These are phyloP conservation scores for Danionella cerebrum DNA, from an alignment of 2,113 vertebrate genomes.

Conservation along the genomic window DNA sequence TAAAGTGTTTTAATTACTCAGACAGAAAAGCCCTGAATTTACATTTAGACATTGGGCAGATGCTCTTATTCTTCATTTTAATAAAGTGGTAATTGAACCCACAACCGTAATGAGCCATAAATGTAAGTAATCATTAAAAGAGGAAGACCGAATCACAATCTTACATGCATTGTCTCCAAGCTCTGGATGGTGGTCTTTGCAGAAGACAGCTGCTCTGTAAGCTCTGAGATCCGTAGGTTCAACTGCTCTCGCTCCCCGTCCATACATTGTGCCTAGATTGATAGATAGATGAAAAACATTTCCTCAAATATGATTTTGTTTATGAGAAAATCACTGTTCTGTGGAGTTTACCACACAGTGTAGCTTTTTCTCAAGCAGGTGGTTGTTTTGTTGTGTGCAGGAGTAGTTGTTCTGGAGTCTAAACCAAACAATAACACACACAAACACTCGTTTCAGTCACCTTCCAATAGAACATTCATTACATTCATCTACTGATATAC, in stretches of 20 bases:
- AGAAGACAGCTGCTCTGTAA: slow-evolving; percentile 59
- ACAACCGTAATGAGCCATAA: too few species aligned
- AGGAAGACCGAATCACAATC: slow-evolving; percentile 23
- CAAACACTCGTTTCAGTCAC: background rate
- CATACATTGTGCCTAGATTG: slow-evolving; percentile 52
- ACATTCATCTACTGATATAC: background rate
- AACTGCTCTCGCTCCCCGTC: slow-evolving; percentile 59
- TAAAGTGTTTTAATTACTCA: too few species aligned
- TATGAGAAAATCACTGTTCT: too few species aligned
- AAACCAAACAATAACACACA: slow-evolving; percentile 10
- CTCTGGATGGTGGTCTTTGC: slow-evolving; percentile 55
- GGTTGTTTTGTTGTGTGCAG: slow-evolving; percentile 57
- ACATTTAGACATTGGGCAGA: too few species aligned
- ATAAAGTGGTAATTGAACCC: too few species aligned
- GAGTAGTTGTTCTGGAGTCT: slow-evolving; percentile 66
- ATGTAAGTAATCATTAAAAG: background rate
- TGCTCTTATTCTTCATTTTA: too few species aligned
- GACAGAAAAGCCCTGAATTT: too few species aligned
- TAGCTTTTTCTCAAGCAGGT: slow-evolving; percentile 57
- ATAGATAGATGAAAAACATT: background rate
- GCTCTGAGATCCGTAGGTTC: slow-evolving; percentile 58
- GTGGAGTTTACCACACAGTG: slow-evolving; percentile 60
- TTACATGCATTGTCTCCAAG: slow-evolving; percentile 62
- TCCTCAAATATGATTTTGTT: too few species aligned
- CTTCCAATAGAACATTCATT: background rate